A percentile compares a stretch with the other conserved stretches of the same genome.
Conservation (phyloP, 2,113 vertebrate species). For the cattle (Bos taurus) region ARS-UCD2.0 NC_037342.1:33552001-33552500, state of each 20-base stretch:
- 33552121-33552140: slow-evolving; percentile 83
- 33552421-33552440: not conserved
- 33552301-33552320: not conserved
- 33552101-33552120: slow-evolving; percentile 93
- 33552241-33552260: slow-evolving; percentile 21
- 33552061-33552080: slow-evolving; percentile 92
- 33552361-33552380: not conserved
- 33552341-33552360: not conserved
- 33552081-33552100: slow-evolving; percentile 90
- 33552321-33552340: not conserved
- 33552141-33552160: slow-evolving; percentile 66
- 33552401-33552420: not conserved
- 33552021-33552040: slow-evolving; percentile 93
- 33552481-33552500: not conserved
- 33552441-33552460: not conserved
- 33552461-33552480: not conserved
- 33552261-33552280: not conserved
- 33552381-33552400: not conserved
- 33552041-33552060: slow-evolving; percentile 89
- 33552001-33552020: slow-evolving; percentile 87
- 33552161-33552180: slow-evolving; percentile 31
- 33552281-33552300: not conserved
- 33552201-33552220: slow-evolving; percentile 58
- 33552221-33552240: slow-evolving; percentile 47
- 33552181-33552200: slow-evolving; percentile 38